These are phyloP conservation scores for Panorpa germanica DNA, from an alignment of 2,888 invertebrate genomes.

Conservation along the genomic window DNA sequence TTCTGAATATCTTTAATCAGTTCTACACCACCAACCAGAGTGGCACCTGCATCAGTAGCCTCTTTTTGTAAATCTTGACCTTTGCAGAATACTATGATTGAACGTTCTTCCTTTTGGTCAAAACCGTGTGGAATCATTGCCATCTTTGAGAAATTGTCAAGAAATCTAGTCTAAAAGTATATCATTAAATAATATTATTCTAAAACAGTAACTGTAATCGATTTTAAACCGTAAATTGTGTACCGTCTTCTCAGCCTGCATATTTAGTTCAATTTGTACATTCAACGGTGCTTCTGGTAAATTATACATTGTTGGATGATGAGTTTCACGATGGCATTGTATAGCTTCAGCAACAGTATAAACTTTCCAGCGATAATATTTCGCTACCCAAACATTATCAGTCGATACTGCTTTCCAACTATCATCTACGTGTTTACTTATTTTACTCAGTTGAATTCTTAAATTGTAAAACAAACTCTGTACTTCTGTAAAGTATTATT, in stretches of 20 bases:
- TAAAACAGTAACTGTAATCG: no score
- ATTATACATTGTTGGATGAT: conserved; percentile 69
- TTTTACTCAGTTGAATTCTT: conserved; percentile 24
- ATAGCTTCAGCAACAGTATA: conserved; percentile 61
- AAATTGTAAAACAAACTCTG: conserved; percentile 8
- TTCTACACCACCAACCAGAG: conserved; percentile 49
- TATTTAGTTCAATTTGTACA: conserved; percentile 59
- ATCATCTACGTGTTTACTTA: conserved; percentile 38
- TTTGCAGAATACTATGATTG: conserved; percentile 58
- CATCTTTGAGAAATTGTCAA: conserved; percentile 49
- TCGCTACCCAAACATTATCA: conserved; percentile 43
- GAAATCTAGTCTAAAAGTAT: conserved; percentile 34
- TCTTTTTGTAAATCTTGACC: conserved; percentile 34
- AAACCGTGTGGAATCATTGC: conserved; percentile 49
- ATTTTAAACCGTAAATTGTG: neutral
- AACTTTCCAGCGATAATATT: conserved; percentile 34
- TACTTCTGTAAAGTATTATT: conserved; percentile 1
- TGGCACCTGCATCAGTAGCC: conserved; percentile 51
- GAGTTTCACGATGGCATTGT: conserved; percentile 55
- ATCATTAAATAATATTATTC: no score
- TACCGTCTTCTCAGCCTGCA: conserved; percentile 30
- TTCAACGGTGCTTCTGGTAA: conserved; percentile 48
- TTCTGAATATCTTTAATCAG: conserved; percentile 59
- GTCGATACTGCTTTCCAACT: conserved; percentile 29
- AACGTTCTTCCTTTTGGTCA: conserved; percentile 44